Percentiles rank a stretch among this genome's conserved stretches.
These are phyloP conservation scores for Platerodrilus igneus DNA, from an alignment of 2,888 invertebrate genomes.

Conservation along the genomic window DNA sequence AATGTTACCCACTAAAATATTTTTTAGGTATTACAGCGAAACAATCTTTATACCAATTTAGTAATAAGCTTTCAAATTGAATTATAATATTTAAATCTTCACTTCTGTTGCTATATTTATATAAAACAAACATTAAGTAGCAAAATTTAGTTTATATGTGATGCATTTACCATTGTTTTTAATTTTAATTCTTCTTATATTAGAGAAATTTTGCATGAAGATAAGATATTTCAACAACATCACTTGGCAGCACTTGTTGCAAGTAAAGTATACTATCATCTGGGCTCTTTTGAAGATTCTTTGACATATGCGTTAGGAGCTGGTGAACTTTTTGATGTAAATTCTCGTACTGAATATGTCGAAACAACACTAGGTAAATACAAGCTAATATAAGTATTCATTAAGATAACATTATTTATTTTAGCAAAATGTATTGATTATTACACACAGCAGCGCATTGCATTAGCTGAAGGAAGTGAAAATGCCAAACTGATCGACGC, in stretches of 20 bases:
- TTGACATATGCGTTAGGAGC: constrained; percentile 96
- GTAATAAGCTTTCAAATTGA: too few species aligned
- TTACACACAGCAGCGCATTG: constrained; percentile 84
- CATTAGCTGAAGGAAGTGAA: constrained; percentile 64
- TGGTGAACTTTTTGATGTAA: constrained; percentile 91
- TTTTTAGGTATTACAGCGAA: too few species aligned
- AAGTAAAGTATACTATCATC: constrained; percentile 97
- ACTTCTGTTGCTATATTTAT: too few species aligned
- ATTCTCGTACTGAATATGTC: constrained; percentile 90
- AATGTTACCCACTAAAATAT: too few species aligned
- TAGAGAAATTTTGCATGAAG: constrained; percentile 92
- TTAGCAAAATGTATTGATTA: constrained; percentile 93
- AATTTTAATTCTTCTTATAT: constrained; percentile 26
- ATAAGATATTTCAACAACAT: constrained; percentile 80
- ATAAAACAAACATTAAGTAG: too few species aligned
- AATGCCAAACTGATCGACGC: constrained; percentile 69
- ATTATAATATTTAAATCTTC: too few species aligned
- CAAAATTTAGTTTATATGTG: too few species aligned
- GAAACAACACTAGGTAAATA: constrained; percentile 81
- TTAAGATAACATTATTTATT: constrained; percentile 30
- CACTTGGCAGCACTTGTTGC: constrained; percentile 94
- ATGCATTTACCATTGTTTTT: too few species aligned
- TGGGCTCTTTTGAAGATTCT: constrained; percentile 95
- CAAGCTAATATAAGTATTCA: constrained; percentile 6
- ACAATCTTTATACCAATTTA: too few species aligned